Evolutionary conservation across 2,888 invertebrate species (phyloP).

Genomic region (Eupithecia exiguata): DNA sequence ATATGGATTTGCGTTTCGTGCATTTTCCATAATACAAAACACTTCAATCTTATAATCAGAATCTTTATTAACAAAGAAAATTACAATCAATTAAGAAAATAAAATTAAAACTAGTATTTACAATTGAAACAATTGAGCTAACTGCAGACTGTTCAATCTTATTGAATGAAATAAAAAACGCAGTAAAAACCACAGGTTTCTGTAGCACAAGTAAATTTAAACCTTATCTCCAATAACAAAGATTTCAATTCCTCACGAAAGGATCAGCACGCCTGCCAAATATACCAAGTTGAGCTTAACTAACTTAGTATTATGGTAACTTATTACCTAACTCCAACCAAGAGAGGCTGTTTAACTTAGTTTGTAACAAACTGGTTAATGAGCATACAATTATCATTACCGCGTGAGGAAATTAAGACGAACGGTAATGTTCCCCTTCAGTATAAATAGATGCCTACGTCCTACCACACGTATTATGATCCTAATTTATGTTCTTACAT

Average conservation of each 20-base stretch:
- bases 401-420: slow-evolving; percentile 28
- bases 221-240: not conserved
- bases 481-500: not conserved
- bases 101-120: too few relatives aligned
- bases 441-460: not conserved
- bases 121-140: too few relatives aligned
- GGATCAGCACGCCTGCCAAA: not conserved
- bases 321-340: not conserved
- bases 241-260: not conserved
- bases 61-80: too few relatives aligned
- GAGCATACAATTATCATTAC: not conserved
- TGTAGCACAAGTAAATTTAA: not conserved
- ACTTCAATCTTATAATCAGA: too few relatives aligned
- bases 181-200: too few relatives aligned
- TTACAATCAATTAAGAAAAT: too few relatives aligned
- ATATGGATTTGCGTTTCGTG: too few relatives aligned
- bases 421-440: slow-evolving; percentile 19
- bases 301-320: not conserved
- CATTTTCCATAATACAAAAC: too few relatives aligned
- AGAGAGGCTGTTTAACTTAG: not conserved
- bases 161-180: too few relatives aligned
- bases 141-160: too few relatives aligned
- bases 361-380: slow-evolving; percentile 1
- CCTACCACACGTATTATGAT: not conserved
- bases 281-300: not conserved